Percentiles rank a stretch among this genome's conserved stretches.
These are phyloP conservation scores for Arctopsyche grandis DNA, from an alignment of 1,140 invertebrate species.

Conservation along the genomic window DNA sequence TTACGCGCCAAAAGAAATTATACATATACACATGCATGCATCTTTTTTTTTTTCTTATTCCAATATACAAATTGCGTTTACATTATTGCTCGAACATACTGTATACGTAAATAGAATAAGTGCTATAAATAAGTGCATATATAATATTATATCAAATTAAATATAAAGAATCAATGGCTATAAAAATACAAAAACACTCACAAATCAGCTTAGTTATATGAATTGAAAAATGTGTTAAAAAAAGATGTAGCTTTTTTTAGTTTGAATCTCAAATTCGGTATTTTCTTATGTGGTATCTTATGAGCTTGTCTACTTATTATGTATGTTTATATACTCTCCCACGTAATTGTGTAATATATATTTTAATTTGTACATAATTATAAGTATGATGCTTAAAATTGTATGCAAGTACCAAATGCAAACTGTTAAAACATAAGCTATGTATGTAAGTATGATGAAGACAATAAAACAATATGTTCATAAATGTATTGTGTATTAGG, in stretches of 20 bases:
- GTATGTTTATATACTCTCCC: background rate
- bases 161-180: slow-evolving; percentile 16
- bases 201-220: too few relatives aligned
- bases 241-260: too few relatives aligned
- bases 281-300: slow-evolving; percentile 45
- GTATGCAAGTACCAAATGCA: slow-evolving; percentile 30
- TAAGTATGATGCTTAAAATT: slow-evolving; percentile 9
- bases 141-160: too few relatives aligned
- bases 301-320: slow-evolving; percentile 34
- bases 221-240: too few relatives aligned
- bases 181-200: background rate
- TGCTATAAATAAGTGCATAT: too few relatives aligned
- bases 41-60: too few relatives aligned
- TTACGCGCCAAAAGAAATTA: too few relatives aligned
- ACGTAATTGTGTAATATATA: too few relatives aligned
- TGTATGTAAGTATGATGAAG: slow-evolving; percentile 44
- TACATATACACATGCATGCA: too few relatives aligned
- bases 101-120: too few relatives aligned
- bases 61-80: too few relatives aligned
- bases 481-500: slow-evolving; percentile 41
- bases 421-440: background rate
- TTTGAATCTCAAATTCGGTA: background rate
- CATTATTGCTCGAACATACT: too few relatives aligned
- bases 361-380: background rate
- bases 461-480: slow-evolving; percentile 54